Evolutionary conservation across 2,113 vertebrate genomes (phyloP), one percentile per base, ranked within the genome.

Genomic region (Neoarius graeffei): DNA sequence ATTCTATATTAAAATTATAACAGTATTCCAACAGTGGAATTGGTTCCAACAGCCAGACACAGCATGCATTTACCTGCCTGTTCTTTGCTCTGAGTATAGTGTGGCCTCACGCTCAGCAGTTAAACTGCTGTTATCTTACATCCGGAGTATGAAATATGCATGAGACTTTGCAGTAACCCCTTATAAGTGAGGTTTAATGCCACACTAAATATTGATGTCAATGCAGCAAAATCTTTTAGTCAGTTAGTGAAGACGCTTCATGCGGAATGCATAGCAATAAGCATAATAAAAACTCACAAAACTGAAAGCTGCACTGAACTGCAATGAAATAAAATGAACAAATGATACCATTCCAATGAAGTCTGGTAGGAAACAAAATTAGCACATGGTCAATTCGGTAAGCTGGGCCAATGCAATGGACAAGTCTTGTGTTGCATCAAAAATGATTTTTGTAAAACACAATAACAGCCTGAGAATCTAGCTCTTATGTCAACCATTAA

Each of bases 181-280:
- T 81, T 10, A 35, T 19, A 81, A 59, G 54, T 35, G 15, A 30
- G 56, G 77, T 81, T 81, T 81, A 59, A 81, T 81, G 77, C n/a
- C 77, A 59, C 7, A 57, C 56, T 35, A 81, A 59, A 81, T 81
- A 19, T 81, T 81, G 7, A 81, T 30, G 77, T 27, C 54, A 30
- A 57, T 57, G 77, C 52, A 57, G 77, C n/a, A 30, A 81, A 57
- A 81, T 17, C n/a, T 57, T 57, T 57, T 11, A 14, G 50, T n/a
- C 73, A 52, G 19, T 52, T 77, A 54, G 20, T 77, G 48, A 77
- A 48, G 52, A 56, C 3, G n/a, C 54, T 30, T 81, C 30, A 27
- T 81, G n/a, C 20, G n/a, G n/a, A 30, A 81, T 7, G 7, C 54
- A 56, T 57, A 27, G 25, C 52, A 57, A 80, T 17, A 57, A 81